Evolutionary conservation across 2,113 vertebrate species (phyloP).

Genomic region (Protobothrops mucrosquamatus): DNA sequence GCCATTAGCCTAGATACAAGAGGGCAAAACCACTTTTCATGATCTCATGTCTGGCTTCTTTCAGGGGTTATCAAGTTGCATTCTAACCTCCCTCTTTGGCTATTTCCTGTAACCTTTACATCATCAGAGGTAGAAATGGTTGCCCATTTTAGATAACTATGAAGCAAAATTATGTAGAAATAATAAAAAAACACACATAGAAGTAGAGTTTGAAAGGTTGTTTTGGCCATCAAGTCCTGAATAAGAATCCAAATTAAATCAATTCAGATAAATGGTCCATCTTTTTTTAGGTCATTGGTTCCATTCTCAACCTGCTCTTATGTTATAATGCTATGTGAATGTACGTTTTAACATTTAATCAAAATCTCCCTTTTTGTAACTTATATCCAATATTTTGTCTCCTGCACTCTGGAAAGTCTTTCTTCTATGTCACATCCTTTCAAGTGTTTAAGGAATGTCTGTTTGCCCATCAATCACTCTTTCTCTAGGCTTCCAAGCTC

Average conservation of each 20-base stretch:
- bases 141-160: not conserved
- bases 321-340: not conserved
- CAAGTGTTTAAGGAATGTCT: not conserved
- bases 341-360: not conserved
- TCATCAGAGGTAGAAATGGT: not conserved
- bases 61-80: not conserved
- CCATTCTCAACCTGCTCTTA: not conserved
- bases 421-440: not conserved
- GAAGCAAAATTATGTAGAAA: not conserved
- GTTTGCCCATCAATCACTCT: not conserved
- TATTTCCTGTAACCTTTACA: not conserved
- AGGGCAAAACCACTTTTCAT: not conserved
- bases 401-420: not conserved
- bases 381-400: not conserved
- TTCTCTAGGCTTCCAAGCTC: not conserved
- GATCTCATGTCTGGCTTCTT: not conserved
- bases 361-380: not conserved
- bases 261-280: not conserved
- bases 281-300: not conserved
- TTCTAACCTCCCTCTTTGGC: not conserved
- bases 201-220: not conserved
- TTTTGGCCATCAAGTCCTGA: not conserved
- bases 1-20: not conserved
- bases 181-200: not conserved
- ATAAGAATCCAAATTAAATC: not conserved